phyloP scores from a whole-genome alignment of 2,113 vertebrate species.

The Silurus asotus region DNA sequence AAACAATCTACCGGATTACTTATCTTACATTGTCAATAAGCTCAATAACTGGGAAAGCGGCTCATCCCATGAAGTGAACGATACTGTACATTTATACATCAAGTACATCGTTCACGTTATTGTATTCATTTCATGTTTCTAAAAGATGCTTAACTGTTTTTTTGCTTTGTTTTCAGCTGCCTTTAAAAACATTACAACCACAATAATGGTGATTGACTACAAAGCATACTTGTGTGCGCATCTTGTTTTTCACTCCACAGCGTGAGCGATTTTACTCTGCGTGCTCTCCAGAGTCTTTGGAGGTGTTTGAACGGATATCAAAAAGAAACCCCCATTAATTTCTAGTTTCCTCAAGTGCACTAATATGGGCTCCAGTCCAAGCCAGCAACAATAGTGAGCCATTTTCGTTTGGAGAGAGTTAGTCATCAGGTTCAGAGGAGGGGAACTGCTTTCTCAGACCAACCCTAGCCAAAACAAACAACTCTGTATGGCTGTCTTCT shows the following conservation, averaged over 20 bases:
- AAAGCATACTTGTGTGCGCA: not conserved
- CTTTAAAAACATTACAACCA: not conserved
- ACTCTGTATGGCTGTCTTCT: not conserved
- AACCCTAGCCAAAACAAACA: conserved; percentile 40
- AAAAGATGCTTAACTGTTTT: not conserved
- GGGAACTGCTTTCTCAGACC: conserved; percentile 80
- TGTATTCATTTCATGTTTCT: not conserved
- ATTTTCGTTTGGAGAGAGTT: conserved; percentile 67
- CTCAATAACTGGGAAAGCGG: not conserved
- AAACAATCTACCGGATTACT: not conserved
- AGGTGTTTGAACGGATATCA: conserved; percentile 67
- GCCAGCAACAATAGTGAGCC: conserved; percentile 81
- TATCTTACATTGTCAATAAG: not conserved
- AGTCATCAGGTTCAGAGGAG: conserved; percentile 80
- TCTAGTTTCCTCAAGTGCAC: conserved; percentile 72
- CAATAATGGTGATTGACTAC: not conserved
- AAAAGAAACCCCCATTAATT: conserved; percentile 72
- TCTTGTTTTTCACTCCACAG: conserved; percentile 51
- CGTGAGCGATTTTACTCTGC: conserved; percentile 55
- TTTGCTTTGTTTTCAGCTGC: not conserved
- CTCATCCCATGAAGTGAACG: not conserved
- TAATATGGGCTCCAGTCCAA: conserved; percentile 53
- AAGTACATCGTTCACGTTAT: not conserved
- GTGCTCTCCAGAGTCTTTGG: conserved; percentile 48
- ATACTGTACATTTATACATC: not conserved